Evolutionary conservation across 2,113 vertebrate genomes (phyloP).

Genomic region (Rhynchopsitta pachyrhyncha): DNA sequence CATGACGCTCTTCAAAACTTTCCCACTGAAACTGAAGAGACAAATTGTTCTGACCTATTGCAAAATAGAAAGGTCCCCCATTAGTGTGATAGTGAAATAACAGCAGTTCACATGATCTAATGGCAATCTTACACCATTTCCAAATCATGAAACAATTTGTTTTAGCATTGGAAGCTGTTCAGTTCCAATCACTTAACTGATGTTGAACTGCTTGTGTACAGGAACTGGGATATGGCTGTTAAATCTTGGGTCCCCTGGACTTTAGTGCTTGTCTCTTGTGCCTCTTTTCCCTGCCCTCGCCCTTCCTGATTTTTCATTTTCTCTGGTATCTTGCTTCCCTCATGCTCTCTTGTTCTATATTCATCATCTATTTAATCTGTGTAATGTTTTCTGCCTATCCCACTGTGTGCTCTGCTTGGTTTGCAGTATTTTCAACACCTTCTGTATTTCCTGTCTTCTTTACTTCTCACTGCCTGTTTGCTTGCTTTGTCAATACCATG

Average conservation of each 20-base stretch:
- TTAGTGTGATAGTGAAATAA: background rate
- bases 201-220: background rate
- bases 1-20: background rate
- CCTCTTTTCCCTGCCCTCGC: background rate
- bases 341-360: background rate
- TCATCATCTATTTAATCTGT: background rate
- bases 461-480: background rate
- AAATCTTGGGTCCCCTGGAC: background rate
- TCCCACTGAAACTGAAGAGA: background rate
- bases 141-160: background rate
- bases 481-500: background rate
- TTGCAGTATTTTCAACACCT: background rate
- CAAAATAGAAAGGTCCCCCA: background rate
- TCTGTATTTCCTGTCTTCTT: background rate
- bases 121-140: background rate
- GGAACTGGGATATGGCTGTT: background rate
- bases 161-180: background rate
- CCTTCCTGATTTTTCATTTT: background rate
- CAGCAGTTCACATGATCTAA: background rate
- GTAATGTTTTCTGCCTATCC: background rate
- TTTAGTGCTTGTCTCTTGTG: background rate
- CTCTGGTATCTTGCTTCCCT: background rate
- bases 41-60: slow-evolving; percentile 36
- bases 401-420: background rate
- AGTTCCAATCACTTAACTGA: background rate